These are phyloP conservation scores for Corella eumyota DNA, from an alignment of 23 tunicate species.

Conservation along the genomic window DNA sequence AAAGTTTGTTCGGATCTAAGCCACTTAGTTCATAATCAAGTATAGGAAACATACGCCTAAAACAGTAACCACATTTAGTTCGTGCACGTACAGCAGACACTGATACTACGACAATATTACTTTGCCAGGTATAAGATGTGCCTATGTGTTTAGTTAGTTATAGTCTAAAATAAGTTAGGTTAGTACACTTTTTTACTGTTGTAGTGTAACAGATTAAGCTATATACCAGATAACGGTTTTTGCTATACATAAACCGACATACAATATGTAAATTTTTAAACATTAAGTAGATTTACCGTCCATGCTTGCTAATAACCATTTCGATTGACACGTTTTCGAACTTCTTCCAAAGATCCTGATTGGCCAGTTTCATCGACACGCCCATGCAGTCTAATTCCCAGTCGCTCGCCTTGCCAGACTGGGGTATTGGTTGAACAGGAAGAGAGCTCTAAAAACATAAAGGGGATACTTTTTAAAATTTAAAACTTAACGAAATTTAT, in stretches of 20 bases:
- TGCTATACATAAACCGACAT: neutral
- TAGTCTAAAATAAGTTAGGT: too few species aligned
- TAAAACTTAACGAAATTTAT: neutral
- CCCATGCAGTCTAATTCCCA: conserved; percentile 53
- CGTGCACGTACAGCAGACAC: too few species aligned
- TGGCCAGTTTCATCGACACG: conserved; percentile 16
- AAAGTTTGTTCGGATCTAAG: conserved; percentile 26
- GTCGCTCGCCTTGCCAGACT: conserved; percentile 29
- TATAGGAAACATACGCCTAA: conserved; percentile 41
- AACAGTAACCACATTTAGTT: neutral
- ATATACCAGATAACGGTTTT: neutral
- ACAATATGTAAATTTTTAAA: too few species aligned
- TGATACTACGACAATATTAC: too few species aligned
- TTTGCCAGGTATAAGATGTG: too few species aligned
- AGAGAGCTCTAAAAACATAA: too few species aligned
- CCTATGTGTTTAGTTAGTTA: too few species aligned
- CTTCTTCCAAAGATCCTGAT: conserved; percentile 23
- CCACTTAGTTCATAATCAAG: conserved; percentile 42
- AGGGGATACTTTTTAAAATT: too few species aligned
- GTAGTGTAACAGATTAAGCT: too few species aligned
- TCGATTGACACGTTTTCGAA: conserved; percentile 32
- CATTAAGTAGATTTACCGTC: conserved; percentile 27
- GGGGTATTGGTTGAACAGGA: too few species aligned
- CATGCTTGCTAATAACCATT: conserved; percentile 52
- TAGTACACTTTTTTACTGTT: too few species aligned